A percentile compares a stretch with the other conserved stretches of the same genome.
phyloP scores from a whole-genome alignment of 2,797 vertebrate genomes.

The Esox masquinongy region DNA sequence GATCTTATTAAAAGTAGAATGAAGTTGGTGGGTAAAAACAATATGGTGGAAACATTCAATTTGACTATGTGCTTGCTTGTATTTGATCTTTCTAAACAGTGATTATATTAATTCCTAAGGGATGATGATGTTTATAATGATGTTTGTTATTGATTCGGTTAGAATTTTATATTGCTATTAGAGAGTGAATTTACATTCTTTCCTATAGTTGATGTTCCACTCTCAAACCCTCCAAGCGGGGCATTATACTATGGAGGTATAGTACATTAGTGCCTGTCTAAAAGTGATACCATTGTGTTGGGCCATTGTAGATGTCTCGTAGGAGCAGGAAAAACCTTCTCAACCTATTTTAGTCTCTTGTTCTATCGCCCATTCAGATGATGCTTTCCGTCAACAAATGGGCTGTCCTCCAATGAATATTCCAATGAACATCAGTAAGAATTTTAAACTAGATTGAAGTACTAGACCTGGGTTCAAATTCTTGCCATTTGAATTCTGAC shows the following conservation, averaged over 20 bases:
- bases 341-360: conserved; percentile 1
- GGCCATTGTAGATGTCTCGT: neutral
- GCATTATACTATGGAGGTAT: conserved; percentile 1
- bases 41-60: neutral
- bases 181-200: neutral
- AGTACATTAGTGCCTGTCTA: neutral
- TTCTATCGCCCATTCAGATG: conserved; percentile 3
- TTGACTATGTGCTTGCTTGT: neutral
- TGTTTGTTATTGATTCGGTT: neutral
- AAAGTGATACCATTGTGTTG: neutral
- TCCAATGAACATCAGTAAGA: conserved; percentile 5
- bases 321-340: neutral
- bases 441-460: neutral
- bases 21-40: neutral
- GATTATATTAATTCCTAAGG: neutral
- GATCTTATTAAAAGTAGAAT: neutral
- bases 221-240: conserved; percentile 1
- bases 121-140: neutral
- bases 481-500: neutral
- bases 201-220: conserved; percentile 2
- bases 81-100: neutral
- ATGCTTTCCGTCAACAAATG: conserved; percentile 6
- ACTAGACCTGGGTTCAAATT: neutral
- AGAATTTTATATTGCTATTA: neutral
- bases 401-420: conserved; percentile 6